Evolutionary conservation across 1,140 invertebrate species (phyloP), one percentile per base, ranked within the genome.

Genomic region (Lordiphosa collinella): DNA sequence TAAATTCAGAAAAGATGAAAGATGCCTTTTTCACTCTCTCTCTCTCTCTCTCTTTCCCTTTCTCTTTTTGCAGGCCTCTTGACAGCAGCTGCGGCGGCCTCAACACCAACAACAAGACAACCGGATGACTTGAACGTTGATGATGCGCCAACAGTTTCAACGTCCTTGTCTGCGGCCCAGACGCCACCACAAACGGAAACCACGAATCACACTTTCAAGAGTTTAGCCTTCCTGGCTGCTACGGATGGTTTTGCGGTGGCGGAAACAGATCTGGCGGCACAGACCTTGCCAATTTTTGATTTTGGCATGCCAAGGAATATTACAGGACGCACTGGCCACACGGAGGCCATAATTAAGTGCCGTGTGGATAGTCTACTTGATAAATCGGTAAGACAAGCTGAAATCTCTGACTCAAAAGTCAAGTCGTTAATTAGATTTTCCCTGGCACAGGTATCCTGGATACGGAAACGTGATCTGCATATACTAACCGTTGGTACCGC

Each of bases 311-410:
- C 93, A 36, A 90, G 94, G 37, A 95, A 96, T 90, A 93, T 96
- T 59, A 95, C 95, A 34, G 95, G 94, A 12, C 93, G 94, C 59
- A 94, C 95, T 46, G 94, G 94, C 14, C 94, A 95, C 88, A 94
- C 94, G 53, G 94, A 95, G 40, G 94, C 94, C 32, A 95, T 95
- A 89, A 91, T 96, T 74, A 94, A 95, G 89, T 96, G 95, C 89
- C 91, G 94, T 73, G 94, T 96, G 69, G 92, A 95, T 90, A 93
- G 95, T 71, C 91, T 95, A 9, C 93, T 94, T 46, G 95, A 96
- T 89, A 95, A 95, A 90, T 94, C 94, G 90, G 94, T 95, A 40
- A 70, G 72, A 66, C 12, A n/a, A 7, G 6, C 18, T 25, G 40
- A 35, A 48, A 44, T 13, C 5, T 12, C 8, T 31, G 22, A 13